Evolutionary conservation across 2,888 invertebrate genomes (phyloP), one percentile per base, ranked within the genome.

Genomic region (Miltochrista miniata): DNA sequence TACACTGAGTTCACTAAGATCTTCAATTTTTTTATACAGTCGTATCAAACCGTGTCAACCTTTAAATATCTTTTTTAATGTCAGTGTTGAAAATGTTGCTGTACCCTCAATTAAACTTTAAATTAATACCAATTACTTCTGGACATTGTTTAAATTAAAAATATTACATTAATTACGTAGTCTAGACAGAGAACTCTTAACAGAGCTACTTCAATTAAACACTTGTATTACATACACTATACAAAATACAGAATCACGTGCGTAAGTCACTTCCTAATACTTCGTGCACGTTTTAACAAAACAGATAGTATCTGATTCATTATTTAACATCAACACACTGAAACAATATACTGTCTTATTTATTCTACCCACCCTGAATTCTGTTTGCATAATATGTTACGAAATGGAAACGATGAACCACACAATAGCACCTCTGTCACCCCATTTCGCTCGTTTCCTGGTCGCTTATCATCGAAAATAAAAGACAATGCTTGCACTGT

Each of bases 401-500:
- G 83, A 79, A 81, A 85, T 76, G 56, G 48, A 62, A 67, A 70
- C 54, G 61, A 72, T 70, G 71, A 64, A 46, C 62, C 61, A 62
- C 81, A 87, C 87, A 87, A 87, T 86, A 74, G 76, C 61, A 43
- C 52, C 70, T 74, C 70, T 76, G 79, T 83, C 80, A 75, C 76
- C 77, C 71, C 71, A 72, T 78, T 84, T 72, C 74, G 70, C 67
- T 71, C 72, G 70, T 75, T 86, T 87, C 86, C 86, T 81, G 75
- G 68, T 76, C 64, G 74, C 74, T 79, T 81, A 79, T 84, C 79
- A 72, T 76, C 72, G 68, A 66, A 80, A 63, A 62, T 59, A 71
- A 76, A 81, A 79, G n/a, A 87, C 85, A 86, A 87, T 81, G 82
- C 74, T 51, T 47, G 63, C 70, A 75, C 75, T 79, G 77, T 81